Evolutionary conservation across 2,888 invertebrate species (phyloP).

Genomic region (Limnephilus auricula): DNA sequence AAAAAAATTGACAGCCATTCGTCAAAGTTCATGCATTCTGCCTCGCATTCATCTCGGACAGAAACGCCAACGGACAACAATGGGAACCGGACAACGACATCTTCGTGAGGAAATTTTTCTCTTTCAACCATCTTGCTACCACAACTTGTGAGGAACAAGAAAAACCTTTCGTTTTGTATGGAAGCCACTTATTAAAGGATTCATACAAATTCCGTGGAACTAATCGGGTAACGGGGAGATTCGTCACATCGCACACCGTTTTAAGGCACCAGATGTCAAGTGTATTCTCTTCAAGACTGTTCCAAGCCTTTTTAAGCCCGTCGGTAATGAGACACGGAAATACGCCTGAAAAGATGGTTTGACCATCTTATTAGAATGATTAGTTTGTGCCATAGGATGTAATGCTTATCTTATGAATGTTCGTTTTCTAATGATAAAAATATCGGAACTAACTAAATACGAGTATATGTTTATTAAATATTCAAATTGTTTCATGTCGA

Average conservation of each 20-base stretch:
- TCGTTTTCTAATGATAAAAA: too few relatives aligned
- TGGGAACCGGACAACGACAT: conserved; percentile 37
- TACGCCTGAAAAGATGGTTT: neutral
- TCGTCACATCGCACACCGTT: conserved; percentile 59
- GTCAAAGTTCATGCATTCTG: conserved; percentile 44
- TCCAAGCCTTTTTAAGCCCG: conserved; percentile 6
- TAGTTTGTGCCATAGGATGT: neutral
- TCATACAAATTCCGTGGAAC: conserved; percentile 52
- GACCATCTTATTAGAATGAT: neutral
- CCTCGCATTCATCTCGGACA: conserved; percentile 38
- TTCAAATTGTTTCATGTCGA: neutral
- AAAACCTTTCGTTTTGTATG: conserved; percentile 20
- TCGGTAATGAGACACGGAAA: neutral
- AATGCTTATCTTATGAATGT: too few relatives aligned
- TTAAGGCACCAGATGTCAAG: conserved; percentile 5
- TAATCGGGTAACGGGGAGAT: conserved; percentile 63
- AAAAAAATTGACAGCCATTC: conserved; percentile 11
- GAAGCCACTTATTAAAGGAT: conserved; percentile 31
- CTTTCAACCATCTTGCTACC: conserved; percentile 34
- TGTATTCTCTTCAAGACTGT: neutral
- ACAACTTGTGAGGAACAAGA: neutral
- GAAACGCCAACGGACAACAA: conserved; percentile 43
- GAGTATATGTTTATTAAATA: too few relatives aligned
- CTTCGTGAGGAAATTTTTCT: conserved; percentile 46
- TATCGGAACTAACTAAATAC: too few relatives aligned